A percentile compares a stretch with the other conserved stretches of the same genome.
These are phyloP conservation scores for Daboia siamensis DNA, from an alignment of 2,113 vertebrate genomes.

Conservation along the genomic window DNA sequence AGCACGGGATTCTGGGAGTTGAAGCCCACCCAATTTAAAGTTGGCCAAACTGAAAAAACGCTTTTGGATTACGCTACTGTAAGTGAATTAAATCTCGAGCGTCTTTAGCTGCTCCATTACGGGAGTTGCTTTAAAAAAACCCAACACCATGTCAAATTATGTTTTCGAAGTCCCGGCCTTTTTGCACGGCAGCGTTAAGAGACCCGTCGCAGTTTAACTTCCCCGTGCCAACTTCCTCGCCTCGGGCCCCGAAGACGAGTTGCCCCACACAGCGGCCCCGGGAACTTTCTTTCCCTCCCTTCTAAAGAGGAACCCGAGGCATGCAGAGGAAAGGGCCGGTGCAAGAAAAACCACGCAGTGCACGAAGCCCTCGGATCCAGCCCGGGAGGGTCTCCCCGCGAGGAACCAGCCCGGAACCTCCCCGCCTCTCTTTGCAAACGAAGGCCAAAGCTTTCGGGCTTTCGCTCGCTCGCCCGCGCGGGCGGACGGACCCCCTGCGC, in stretches of 20 bases:
- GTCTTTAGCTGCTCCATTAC: neutral
- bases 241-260: neutral
- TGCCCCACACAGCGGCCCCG: neutral
- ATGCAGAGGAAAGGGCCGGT: neutral
- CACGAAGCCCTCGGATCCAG: neutral
- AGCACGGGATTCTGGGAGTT: neutral
- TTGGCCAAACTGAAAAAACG: neutral
- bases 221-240: neutral
- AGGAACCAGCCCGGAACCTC: neutral
- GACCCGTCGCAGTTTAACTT: neutral
- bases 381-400: neutral
- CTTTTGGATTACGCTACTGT: neutral
- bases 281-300: neutral
- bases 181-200: neutral
- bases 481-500: neutral
- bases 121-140: neutral
- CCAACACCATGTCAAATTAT: neutral
- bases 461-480: neutral
- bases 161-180: too few relatives aligned
- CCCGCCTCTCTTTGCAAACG: neutral
- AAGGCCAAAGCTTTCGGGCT: rapidly evolving
- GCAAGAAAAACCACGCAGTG: neutral
- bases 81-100: neutral
- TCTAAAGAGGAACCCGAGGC: neutral
- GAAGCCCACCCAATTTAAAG: neutral